Evolutionary conservation across 2,113 vertebrate genomes (phyloP).

Genomic region (Anthoscopus minutus): DNA sequence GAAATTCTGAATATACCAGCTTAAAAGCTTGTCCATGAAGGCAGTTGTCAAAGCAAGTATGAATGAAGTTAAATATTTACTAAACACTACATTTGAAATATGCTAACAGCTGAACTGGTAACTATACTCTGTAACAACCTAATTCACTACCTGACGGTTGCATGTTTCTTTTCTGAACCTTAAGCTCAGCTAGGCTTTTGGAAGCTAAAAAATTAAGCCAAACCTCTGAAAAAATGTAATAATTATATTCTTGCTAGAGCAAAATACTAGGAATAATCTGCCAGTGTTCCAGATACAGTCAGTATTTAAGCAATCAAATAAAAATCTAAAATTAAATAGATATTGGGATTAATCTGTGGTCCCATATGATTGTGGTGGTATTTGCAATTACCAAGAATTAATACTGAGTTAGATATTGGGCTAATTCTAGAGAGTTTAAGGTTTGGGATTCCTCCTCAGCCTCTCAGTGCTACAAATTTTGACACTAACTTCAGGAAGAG

Average conservation of each 20-base stretch:
- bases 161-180: not conserved
- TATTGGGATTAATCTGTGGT: not conserved
- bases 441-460: not conserved
- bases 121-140: not conserved
- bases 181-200: not conserved
- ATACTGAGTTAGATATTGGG: not conserved
- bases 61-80: not conserved
- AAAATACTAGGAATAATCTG: not conserved
- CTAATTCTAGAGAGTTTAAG: not conserved
- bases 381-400: not conserved
- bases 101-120: not conserved
- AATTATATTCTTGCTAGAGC: not conserved
- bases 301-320: not conserved
- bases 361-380: not conserved
- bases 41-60: not conserved
- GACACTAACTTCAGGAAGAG: not conserved
- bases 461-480: not conserved
- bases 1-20: not conserved
- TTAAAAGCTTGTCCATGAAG: not conserved
- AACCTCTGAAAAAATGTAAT: not conserved
- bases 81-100: not conserved
- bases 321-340: not conserved
- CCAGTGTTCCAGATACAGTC: accelerated
- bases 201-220: not conserved
- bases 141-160: not conserved